Percentiles rank a stretch among this genome's conserved stretches.
Evolutionary conservation across 2,797 vertebrate species (phyloP).

Genomic region (Neopelma chrysocephalum): DNA sequence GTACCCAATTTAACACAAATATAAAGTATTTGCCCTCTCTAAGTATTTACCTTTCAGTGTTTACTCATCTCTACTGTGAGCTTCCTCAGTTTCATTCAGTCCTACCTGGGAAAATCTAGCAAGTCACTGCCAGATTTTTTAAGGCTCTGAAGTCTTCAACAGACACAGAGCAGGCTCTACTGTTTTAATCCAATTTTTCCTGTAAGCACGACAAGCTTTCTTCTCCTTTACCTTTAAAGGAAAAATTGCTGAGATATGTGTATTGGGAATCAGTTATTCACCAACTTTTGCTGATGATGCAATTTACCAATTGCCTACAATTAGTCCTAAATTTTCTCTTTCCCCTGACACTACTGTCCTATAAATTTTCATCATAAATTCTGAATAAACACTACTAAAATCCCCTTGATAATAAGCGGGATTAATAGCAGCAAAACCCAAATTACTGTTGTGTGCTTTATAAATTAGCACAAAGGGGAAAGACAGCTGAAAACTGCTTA

Average conservation of each 20-base stretch:
- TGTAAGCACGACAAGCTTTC: not conserved
- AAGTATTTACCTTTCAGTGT: not conserved
- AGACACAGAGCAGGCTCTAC: not conserved
- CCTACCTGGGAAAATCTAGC: not conserved
- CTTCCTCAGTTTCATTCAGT: not conserved
- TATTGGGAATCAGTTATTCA: constrained; percentile 54
- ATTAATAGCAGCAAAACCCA: constrained; percentile 21
- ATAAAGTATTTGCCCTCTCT: not conserved
- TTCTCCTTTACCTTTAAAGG: constrained; percentile 32
- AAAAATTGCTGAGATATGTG: constrained; percentile 43
- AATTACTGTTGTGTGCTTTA: constrained; percentile 21
- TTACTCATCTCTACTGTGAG: not conserved
- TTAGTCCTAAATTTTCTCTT: constrained; percentile 37
- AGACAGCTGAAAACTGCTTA: not conserved
- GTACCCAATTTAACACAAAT: not conserved
- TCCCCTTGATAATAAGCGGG: not conserved
- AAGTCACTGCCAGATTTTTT: not conserved
- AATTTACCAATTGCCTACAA: constrained; percentile 49
- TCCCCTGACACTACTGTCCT: not conserved
- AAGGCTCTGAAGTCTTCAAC: not conserved
- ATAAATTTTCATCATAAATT: constrained; percentile 29
- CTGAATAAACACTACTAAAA: constrained; percentile 12
- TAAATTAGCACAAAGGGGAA: constrained; percentile 11
- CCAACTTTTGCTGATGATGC: constrained; percentile 27
- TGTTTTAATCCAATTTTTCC: constrained; percentile 5